Conservation (phyloP, 30 jellyfish, hydroid and myxozoan genomes). For the Sanderia malayensis region DNA sequence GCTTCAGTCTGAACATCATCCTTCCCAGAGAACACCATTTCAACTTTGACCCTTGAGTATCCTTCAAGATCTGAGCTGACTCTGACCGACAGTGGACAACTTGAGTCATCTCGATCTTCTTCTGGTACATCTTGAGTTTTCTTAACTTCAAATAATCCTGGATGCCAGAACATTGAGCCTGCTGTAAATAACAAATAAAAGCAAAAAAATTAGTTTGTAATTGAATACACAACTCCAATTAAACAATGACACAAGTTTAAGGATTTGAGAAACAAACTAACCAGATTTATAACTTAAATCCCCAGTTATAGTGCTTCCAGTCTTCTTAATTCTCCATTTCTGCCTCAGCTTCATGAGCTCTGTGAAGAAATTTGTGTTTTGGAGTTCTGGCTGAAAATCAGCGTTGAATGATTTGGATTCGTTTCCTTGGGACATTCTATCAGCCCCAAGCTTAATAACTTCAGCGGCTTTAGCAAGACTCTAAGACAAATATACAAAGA, state of each 20-base stretch:
- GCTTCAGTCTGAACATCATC: slow-evolving; percentile 7
- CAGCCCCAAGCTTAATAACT: slow-evolving; percentile 82
- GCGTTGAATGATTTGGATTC: slow-evolving; percentile 11
- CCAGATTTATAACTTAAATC: slow-evolving; percentile 88
- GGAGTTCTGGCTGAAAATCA: background rate
- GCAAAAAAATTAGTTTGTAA: too few relatives aligned
- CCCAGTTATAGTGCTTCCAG: slow-evolving; percentile 80
- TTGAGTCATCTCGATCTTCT: slow-evolving; percentile 41
- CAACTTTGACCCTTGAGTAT: slow-evolving; percentile 45
- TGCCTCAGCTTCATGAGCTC: slow-evolving; percentile 87
- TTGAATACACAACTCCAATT: too few relatives aligned
- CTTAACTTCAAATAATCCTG: slow-evolving; percentile 88
- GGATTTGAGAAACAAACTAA: background rate
- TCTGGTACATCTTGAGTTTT: slow-evolving; percentile 59
- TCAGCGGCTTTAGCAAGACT: slow-evolving; percentile 90
- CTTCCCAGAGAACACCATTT: slow-evolving; percentile 17
- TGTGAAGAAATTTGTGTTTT: slow-evolving; percentile 54
- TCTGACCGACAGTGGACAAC: slow-evolving; percentile 61
- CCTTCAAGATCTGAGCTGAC: slow-evolving; percentile 89
- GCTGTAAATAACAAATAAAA: slow-evolving; percentile 24
- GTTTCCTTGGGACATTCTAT: slow-evolving; percentile 48
- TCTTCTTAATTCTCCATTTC: slow-evolving; percentile 82
- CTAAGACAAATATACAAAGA: slow-evolving; percentile 23
- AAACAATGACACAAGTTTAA: too few relatives aligned
- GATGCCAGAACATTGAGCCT: slow-evolving; percentile 98